Evolutionary conservation across 1,140 invertebrate species (phyloP).

Genomic region (Melipona quadrifasciata): DNA sequence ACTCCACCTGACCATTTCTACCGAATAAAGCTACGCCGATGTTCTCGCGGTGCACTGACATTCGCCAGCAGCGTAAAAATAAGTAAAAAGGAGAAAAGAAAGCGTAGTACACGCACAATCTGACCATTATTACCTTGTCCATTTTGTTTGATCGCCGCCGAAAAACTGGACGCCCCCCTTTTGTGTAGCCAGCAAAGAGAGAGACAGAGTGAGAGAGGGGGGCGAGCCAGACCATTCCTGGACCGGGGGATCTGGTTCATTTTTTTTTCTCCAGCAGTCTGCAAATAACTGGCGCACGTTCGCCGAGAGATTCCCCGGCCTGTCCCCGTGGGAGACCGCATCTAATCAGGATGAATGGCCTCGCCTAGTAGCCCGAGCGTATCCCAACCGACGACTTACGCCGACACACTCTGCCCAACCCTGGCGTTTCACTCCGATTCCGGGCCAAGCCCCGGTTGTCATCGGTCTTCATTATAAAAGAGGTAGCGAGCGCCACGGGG

Average conservation of each 20-base stretch:
- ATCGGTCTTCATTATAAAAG: slow-evolving; percentile 78
- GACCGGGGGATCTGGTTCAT: slow-evolving; percentile 12
- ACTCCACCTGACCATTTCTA: neutral
- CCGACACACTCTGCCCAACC: slow-evolving; percentile 26
- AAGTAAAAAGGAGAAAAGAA: neutral
- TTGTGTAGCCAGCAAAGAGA: neutral
- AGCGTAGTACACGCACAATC: slow-evolving; percentile 21
- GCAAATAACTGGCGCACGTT: slow-evolving; percentile 63
- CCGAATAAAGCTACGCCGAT: slow-evolving; percentile 1
- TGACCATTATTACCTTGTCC: slow-evolving; percentile 43
- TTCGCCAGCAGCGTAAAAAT: neutral
- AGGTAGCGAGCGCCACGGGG: slow-evolving; percentile 37
- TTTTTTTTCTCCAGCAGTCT: slow-evolving; percentile 49
- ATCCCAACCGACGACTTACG: slow-evolving; percentile 70
- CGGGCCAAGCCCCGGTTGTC: slow-evolving; percentile 63
- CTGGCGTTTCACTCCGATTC: slow-evolving; percentile 50
- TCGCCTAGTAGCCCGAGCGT: slow-evolving; percentile 66
- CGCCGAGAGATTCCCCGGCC: slow-evolving; percentile 61
- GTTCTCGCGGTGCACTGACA: neutral
- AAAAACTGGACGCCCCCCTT: slow-evolving; percentile 32
- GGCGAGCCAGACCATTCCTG: neutral
- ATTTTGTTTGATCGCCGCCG: slow-evolving; percentile 43
- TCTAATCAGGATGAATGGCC: slow-evolving; percentile 77
- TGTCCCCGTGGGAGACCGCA: slow-evolving; percentile 72
- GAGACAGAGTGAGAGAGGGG: neutral